These are phyloP conservation scores for Adineta ricciae DNA, from an alignment of 2,888 invertebrate species.

Conservation along the genomic window DNA sequence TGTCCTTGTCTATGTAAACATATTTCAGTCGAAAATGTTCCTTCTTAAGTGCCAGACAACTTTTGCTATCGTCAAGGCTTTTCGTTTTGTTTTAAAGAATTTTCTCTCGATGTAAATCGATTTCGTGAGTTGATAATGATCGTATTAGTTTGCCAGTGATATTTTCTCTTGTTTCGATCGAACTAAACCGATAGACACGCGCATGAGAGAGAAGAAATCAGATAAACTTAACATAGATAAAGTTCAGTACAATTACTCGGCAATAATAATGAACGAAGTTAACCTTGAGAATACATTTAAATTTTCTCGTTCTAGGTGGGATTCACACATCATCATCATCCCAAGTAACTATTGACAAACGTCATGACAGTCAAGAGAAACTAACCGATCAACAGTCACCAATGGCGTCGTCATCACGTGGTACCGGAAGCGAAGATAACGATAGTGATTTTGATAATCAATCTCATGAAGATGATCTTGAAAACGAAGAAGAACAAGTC, in stretches of 20 bases:
- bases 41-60: not conserved
- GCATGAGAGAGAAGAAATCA: not conserved
- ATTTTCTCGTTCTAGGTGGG: not conserved
- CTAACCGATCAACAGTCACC: not conserved
- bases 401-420: not conserved
- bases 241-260: not conserved
- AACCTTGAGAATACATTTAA: too few relatives aligned
- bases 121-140: not conserved
- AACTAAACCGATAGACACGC: not conserved
- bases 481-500: not conserved
- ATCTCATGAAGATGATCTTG: not conserved
- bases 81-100: not conserved
- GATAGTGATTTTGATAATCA: slow-evolving; percentile 6
- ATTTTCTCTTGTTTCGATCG: not conserved
- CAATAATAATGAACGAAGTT: not conserved
- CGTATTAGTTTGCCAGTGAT: not conserved
- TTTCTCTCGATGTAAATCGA: not conserved
- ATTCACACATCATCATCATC: slow-evolving; percentile 2
- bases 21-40: not conserved
- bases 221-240: not conserved
- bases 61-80: not conserved
- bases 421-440: not conserved
- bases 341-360: not conserved
- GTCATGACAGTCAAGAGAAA: not conserved
- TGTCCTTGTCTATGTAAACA: not conserved